These are phyloP conservation scores for Beris chalybata DNA, from an alignment of 2,888 invertebrate genomes.

Conservation along the genomic window DNA sequence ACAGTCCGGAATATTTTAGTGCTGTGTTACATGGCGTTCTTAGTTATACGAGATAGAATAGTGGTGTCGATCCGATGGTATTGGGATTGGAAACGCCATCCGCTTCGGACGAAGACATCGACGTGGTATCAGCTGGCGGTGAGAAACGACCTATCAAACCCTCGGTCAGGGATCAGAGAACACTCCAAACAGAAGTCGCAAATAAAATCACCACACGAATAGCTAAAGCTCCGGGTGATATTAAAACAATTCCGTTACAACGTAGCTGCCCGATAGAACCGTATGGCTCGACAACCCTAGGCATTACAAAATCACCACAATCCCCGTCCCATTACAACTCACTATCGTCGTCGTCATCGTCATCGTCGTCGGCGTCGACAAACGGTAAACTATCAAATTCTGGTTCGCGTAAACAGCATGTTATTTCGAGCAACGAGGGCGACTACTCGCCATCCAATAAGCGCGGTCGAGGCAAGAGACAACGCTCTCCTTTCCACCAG, in stretches of 20 bases:
- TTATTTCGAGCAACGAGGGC: slow-evolving; percentile 51
- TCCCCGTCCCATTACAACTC: slow-evolving; percentile 45
- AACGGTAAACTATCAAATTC: slow-evolving; percentile 6
- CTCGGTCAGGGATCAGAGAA: slow-evolving; percentile 68
- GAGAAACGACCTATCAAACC: slow-evolving; percentile 69
- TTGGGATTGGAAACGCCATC: no score
- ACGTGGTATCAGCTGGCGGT: slow-evolving; percentile 74
- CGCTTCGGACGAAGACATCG: slow-evolving; percentile 74
- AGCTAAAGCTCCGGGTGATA: slow-evolving; percentile 48
- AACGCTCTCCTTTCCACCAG: slow-evolving; percentile 45
- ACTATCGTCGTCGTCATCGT: slow-evolving; percentile 37
- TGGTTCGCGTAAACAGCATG: slow-evolving; percentile 49
- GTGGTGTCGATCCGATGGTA: no score
- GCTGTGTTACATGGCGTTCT: no score
- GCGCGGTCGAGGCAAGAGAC: slow-evolving; percentile 47
- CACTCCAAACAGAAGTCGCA: slow-evolving; percentile 64
- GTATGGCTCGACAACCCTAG: slow-evolving; percentile 50
- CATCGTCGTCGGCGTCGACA: slow-evolving; percentile 2
- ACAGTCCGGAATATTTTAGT: no score
- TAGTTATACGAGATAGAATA: no score
- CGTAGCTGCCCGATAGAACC: no score
- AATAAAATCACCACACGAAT: slow-evolving; percentile 58
- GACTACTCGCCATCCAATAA: slow-evolving; percentile 49
- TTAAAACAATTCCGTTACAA: slow-evolving; percentile 47
- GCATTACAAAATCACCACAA: slow-evolving; percentile 52